Evolutionary conservation across 2,888 invertebrate genomes (phyloP).

Genomic region (Pollenia amentaria): DNA sequence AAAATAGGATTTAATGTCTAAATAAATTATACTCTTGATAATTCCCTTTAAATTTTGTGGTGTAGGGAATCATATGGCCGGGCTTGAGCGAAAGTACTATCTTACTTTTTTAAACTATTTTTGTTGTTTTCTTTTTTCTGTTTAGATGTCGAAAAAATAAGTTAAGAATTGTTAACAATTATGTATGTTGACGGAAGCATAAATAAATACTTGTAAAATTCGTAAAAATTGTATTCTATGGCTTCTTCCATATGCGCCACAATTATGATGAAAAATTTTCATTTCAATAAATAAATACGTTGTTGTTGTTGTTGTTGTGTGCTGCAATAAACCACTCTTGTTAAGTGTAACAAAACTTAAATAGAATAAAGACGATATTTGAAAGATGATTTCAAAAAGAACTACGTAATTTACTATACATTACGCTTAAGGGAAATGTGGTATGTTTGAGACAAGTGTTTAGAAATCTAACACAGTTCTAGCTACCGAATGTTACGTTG

Average conservation of each 20-base stretch:
- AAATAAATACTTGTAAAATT: conserved; percentile 43
- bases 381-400: conserved; percentile 56
- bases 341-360: conserved; percentile 15
- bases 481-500: conserved; percentile 11
- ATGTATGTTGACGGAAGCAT: conserved; percentile 49
- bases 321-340: conserved; percentile 12
- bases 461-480: conserved; percentile 22
- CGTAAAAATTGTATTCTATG: conserved; percentile 49
- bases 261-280: conserved; percentile 56
- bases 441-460: conserved; percentile 35
- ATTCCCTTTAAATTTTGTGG: too few species aligned
- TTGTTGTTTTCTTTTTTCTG: neutral
- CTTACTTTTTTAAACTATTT: too few species aligned
- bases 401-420: conserved; percentile 36
- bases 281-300: conserved; percentile 8
- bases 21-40: too few species aligned
- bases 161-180: conserved; percentile 37
- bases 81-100: too few species aligned
- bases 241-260: conserved; percentile 61
- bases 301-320: neutral
- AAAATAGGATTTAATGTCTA: too few species aligned
- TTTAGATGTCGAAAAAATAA: conserved; percentile 12
- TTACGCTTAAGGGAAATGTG: conserved; percentile 35
- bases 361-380: conserved; percentile 52
- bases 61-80: too few species aligned